Percentiles rank a stretch among this genome's conserved stretches.
phyloP scores from a whole-genome alignment of 2,797 vertebrate genomes.

The Tokudaia muenninki region DNA sequence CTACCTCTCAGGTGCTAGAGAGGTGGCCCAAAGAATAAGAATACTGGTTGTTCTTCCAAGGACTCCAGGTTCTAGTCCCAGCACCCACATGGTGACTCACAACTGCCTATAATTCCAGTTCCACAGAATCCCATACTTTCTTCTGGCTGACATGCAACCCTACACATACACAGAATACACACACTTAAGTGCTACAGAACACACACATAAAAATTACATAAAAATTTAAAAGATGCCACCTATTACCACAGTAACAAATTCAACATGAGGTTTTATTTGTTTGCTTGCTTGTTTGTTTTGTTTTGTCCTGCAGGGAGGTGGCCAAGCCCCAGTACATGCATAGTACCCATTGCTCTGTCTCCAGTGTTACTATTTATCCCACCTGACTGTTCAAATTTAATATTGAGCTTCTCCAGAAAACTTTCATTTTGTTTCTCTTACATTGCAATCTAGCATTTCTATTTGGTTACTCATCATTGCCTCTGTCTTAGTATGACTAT shows the following conservation, averaged over 20 bases:
- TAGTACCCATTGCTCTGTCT: neutral
- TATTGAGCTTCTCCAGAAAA: neutral
- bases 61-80: neutral
- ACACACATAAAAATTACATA: neutral
- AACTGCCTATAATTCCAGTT: neutral
- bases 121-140: no score
- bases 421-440: neutral
- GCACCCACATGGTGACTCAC: neutral
- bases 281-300: neutral
- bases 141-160: neutral
- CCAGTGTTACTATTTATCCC: neutral
- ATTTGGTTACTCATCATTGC: neutral
- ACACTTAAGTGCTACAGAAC: neutral
- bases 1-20: neutral
- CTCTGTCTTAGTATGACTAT: neutral
- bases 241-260: neutral
- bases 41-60: neutral
- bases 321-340: neutral
- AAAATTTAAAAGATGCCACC: neutral
- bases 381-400: neutral
- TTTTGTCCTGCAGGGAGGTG: neutral
- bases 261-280: neutral
- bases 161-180: neutral
- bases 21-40: neutral
- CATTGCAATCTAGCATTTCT: neutral